Percentiles rank a stretch among this genome's conserved stretches.
Evolutionary conservation across 2,888 invertebrate species (phyloP).

Genomic region (Elysia crispata): DNA sequence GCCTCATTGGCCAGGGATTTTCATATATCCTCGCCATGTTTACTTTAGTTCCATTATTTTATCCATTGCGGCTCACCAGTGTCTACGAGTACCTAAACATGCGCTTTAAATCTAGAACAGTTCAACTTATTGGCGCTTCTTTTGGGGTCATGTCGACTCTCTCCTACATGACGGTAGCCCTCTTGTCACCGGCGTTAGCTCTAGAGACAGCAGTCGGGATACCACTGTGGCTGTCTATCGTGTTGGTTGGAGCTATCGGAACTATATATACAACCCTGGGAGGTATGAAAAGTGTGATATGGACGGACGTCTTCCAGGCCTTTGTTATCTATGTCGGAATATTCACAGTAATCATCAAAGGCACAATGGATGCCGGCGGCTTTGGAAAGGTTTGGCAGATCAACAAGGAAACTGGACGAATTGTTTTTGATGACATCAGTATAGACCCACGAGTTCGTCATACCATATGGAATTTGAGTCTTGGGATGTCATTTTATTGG

Average conservation of each 20-base stretch:
- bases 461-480: conserved; percentile 54
- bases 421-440: conserved; percentile 39
- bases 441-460: conserved; percentile 59
- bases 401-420: conserved; percentile 30
- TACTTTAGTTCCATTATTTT: conserved; percentile 57
- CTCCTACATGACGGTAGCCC: conserved; percentile 42
- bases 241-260: conserved; percentile 37
- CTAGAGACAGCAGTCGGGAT: conserved; percentile 45
- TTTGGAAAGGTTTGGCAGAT: conserved; percentile 27
- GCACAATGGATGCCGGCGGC: conserved; percentile 33
- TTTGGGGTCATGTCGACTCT: background rate
- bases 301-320: conserved; percentile 53
- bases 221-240: conserved; percentile 47
- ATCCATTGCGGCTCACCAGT: conserved; percentile 61
- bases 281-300: conserved; percentile 51
- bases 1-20: conserved; percentile 49
- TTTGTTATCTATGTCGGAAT: conserved; percentile 50
- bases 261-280: conserved; percentile 49
- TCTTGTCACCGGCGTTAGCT: conserved; percentile 43
- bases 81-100: conserved; percentile 27
- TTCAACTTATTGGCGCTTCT: no score
- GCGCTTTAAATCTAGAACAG: no score
- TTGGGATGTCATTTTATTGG: conserved; percentile 58
- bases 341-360: conserved; percentile 47
- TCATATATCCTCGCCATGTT: conserved; percentile 47